Base-by-base conservation (phyloP, 2,888 invertebrate genomes). In the Conus canariensis region DNA sequence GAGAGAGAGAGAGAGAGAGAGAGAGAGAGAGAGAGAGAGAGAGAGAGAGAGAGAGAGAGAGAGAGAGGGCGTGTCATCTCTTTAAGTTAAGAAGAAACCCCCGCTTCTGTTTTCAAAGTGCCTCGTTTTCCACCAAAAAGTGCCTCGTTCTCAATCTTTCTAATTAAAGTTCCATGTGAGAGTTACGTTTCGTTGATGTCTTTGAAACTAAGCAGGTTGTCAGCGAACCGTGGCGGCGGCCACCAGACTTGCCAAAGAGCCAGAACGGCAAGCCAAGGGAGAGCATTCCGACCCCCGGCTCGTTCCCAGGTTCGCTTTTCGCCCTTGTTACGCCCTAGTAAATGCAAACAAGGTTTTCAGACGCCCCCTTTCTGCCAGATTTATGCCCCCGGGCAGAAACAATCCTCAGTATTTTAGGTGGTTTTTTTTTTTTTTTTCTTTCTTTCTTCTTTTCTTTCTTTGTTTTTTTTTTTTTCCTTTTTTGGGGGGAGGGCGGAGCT, bases 141-240 rank as follows among this genome's bases (percentile, higher is more conserved):
- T 45, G 45, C 45, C 45, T 45, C 45, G 45, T 45, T 45, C 22
- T 56, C 16, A 58, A 59, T 83, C 56, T 59, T 59, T n/a, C 59
- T 83, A 83, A 83, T 83, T 83, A 83, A 83, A 83, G 83, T 83
- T 83, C 83, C 83, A 83, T n/a, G 83, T 58, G 59, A 83, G 56
- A 14, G 6, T 83, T 83, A 22, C 58, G 59, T 83, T 56, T 83
- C 59, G 6, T 83, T 83, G 5, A 59, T 22, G 83, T 83, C 83
- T 83, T 83, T 83, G 83, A 83, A 83, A 8, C 10, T 22, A 83
- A 56, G 83, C 56, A 22, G 83, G 16, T 22, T n/a, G n/a, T 22
- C 83, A 22, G n/a, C 58, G 59, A 83, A 83, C 83, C 83, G 22
- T 83, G 83, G 19, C 83, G 6, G 3, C 22, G n/a, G 83, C 16